Percentiles rank a stretch among this genome's conserved stretches.
phyloP scores from a whole-genome alignment of 2,888 invertebrate species.

The Glaucopsyche alexis region DNA sequence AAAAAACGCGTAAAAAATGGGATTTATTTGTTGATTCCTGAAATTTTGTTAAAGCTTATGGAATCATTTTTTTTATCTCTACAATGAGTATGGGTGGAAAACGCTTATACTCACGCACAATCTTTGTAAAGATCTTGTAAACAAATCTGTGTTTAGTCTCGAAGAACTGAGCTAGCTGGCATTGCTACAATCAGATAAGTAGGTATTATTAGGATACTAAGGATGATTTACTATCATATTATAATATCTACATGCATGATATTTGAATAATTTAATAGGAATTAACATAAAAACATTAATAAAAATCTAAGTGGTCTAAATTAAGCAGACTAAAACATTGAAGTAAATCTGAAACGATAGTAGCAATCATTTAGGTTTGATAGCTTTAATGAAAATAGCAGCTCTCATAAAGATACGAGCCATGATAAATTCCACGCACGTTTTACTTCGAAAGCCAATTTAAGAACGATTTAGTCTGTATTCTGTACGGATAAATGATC shows the following conservation, averaged over 20 bases:
- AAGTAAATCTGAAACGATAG: not conserved
- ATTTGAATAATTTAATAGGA: not conserved
- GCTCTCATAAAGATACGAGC: not conserved
- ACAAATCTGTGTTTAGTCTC: not conserved
- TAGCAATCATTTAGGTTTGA: not conserved
- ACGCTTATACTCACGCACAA: too few species aligned
- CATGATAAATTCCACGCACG: conserved; percentile 11
- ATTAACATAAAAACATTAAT: not conserved
- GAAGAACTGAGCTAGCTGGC: not conserved
- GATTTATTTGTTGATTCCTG: not conserved
- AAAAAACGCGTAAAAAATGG: not conserved
- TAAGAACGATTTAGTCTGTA: conserved; percentile 5
- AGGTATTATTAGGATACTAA: too few species aligned
- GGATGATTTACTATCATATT: too few species aligned
- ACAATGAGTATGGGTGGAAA: too few species aligned
- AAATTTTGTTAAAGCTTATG: too few species aligned
- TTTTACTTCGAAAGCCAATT: conserved; percentile 4
- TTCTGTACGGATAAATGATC: not conserved
- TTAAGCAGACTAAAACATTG: not conserved
- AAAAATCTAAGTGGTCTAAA: not conserved
- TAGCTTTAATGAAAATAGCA: conserved; percentile 4
- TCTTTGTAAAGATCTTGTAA: too few species aligned
- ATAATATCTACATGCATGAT: too few species aligned
- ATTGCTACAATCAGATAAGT: too few species aligned
- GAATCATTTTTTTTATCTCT: too few species aligned